These are phyloP conservation scores for Xestia xanthographa DNA, from an alignment of 2,888 invertebrate species.

Conservation along the genomic window DNA sequence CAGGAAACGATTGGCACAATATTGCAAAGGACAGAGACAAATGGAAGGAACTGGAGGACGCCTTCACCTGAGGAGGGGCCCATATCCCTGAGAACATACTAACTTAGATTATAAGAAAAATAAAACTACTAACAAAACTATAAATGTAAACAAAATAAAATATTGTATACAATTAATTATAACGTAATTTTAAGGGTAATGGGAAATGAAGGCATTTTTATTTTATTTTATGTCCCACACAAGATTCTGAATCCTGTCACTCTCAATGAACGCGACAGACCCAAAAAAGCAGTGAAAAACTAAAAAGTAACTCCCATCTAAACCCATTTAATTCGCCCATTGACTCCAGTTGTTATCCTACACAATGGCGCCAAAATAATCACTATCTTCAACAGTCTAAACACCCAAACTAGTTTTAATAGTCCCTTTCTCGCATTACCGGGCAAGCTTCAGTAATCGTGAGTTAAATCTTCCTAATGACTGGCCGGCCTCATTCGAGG, in stretches of 20 bases:
- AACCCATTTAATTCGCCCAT: slow-evolving; percentile 28
- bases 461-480: slow-evolving; percentile 71
- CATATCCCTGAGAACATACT: no score
- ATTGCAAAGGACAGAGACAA: no score
- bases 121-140: no score
- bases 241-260: neutral
- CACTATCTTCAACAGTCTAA: slow-evolving; percentile 56
- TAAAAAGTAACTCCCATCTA: slow-evolving; percentile 5
- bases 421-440: slow-evolving; percentile 68
- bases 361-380: slow-evolving; percentile 60
- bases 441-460: slow-evolving; percentile 64
- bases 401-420: slow-evolving; percentile 67
- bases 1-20: no score
- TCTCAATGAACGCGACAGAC: neutral
- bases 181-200: no score
- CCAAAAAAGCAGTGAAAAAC: neutral
- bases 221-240: no score
- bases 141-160: no score
- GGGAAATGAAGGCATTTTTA: no score
- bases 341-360: slow-evolving; percentile 22
- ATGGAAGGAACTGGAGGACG: no score
- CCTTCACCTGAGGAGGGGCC: no score
- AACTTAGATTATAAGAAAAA: no score
- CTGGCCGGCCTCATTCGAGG: slow-evolving; percentile 66
- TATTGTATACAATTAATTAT: no score